These are phyloP conservation scores for Aplysina aerophoba DNA, from an alignment of 37 sponge, comb jelly and placozoan species.

Conservation along the genomic window DNA sequence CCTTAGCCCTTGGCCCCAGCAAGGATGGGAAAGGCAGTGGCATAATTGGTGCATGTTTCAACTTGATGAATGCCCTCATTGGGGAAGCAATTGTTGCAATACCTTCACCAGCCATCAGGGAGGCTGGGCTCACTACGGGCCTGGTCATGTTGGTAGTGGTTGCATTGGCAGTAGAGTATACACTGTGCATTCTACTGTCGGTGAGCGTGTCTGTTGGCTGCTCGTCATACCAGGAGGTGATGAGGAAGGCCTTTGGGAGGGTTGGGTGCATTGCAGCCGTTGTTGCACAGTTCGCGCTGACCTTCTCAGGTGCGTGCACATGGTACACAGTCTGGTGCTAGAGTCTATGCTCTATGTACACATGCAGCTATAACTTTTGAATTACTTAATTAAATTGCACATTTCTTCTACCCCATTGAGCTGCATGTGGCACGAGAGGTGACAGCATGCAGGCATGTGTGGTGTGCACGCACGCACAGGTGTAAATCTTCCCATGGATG, in stretches of 20 bases:
- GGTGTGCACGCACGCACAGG: too few relatives aligned
- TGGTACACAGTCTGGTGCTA: too few relatives aligned
- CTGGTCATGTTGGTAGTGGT: slow-evolving; percentile 21
- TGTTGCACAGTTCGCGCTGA: slow-evolving; percentile 52
- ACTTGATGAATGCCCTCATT: slow-evolving; percentile 77
- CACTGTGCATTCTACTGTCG: neutral
- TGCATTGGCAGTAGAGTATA: neutral
- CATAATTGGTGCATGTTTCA: slow-evolving; percentile 68
- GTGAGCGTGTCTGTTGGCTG: neutral
- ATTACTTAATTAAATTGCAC: too few relatives aligned
- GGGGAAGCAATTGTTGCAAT: slow-evolving; percentile 72
- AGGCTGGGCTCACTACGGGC: slow-evolving; percentile 51
- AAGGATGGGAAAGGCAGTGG: slow-evolving; percentile 37
- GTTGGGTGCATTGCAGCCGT: slow-evolving; percentile 46
- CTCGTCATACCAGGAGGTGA: slow-evolving; percentile 48
- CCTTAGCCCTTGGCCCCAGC: too few relatives aligned
- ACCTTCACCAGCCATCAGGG: slow-evolving; percentile 49
- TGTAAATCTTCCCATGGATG: too few relatives aligned
- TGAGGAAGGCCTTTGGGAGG: slow-evolving; percentile 60
- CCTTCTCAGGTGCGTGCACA: slow-evolving; percentile 58
- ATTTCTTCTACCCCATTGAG: slow-evolving; percentile 92
- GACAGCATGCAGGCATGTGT: neutral
- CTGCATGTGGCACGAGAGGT: slow-evolving; percentile 86
- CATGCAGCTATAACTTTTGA: too few relatives aligned
- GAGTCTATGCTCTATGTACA: too few relatives aligned